Percentiles rank a stretch among this genome's conserved stretches.
These are phyloP conservation scores for Apis dorsata DNA, from an alignment of 1,140 invertebrate species.

Conservation along the genomic window DNA sequence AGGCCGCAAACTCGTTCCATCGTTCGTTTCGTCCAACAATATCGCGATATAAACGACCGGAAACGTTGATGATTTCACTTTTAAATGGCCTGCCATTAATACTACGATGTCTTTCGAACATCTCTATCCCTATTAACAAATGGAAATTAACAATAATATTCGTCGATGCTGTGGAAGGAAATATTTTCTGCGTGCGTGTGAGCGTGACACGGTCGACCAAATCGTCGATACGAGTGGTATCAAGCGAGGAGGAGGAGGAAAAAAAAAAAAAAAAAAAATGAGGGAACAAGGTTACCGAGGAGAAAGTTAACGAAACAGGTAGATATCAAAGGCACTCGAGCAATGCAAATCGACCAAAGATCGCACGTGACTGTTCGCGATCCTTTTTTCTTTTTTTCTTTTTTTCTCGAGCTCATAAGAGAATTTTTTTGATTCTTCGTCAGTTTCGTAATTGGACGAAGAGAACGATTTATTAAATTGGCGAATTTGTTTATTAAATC, in stretches of 20 bases:
- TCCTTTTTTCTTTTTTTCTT: neutral
- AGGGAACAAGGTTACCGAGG: conserved; percentile 46
- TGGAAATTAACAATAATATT: neutral
- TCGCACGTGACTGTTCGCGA: neutral
- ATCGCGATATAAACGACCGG: neutral
- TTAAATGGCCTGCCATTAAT: neutral
- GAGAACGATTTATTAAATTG: too few relatives aligned
- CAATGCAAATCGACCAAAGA: conserved; percentile 15
- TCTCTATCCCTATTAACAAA: neutral
- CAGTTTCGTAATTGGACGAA: neutral
- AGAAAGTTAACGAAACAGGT: conserved; percentile 50
- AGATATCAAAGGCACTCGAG: conserved; percentile 24
- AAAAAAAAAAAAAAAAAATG: conserved; percentile 11
- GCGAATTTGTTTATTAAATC: neutral
- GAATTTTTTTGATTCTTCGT: too few relatives aligned
- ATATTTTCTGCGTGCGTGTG: neutral
- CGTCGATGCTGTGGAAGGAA: neutral
- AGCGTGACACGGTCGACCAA: neutral
- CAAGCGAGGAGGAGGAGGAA: neutral
- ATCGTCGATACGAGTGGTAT: conserved; percentile 11
- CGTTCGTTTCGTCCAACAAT: neutral
- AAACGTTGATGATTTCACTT: conserved; percentile 12
- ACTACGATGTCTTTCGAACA: neutral
- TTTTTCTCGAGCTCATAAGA: neutral
- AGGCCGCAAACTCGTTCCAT: neutral